A percentile compares a stretch with the other conserved stretches of the same genome.
phyloP scores from a whole-genome alignment of 2,888 invertebrate genomes.

The Epinotia nisella region DNA sequence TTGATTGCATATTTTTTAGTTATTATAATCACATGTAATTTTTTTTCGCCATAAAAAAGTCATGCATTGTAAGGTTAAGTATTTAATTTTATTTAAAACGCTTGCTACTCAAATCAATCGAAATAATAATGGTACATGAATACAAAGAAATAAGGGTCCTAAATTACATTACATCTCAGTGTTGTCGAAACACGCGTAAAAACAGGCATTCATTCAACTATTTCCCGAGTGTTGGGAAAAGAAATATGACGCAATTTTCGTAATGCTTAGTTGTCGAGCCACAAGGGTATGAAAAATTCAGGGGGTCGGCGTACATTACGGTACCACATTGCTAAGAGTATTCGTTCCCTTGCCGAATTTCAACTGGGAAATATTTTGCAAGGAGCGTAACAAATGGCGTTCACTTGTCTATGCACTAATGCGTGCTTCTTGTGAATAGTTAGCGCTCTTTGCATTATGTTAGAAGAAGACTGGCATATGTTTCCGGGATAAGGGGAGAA shows the following conservation, averaged over 20 bases:
- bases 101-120: not conserved
- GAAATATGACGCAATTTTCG: slow-evolving; percentile 84
- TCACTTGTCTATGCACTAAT: slow-evolving; percentile 51
- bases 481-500: not conserved
- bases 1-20: too few relatives aligned
- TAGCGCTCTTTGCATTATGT: slow-evolving; percentile 1
- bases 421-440: slow-evolving; percentile 27
- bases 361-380: slow-evolving; percentile 69
- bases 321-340: slow-evolving; percentile 77
- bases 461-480: not conserved
- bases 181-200: slow-evolving; percentile 59
- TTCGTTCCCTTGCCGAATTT: slow-evolving; percentile 74
- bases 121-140: not conserved
- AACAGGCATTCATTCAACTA: slow-evolving; percentile 75
- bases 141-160: slow-evolving; percentile 26
- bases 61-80: too few relatives aligned
- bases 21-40: too few relatives aligned
- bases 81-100: not conserved
- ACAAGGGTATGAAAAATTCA: slow-evolving; percentile 84
- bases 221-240: slow-evolving; percentile 76
- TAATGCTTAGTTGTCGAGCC: slow-evolving; percentile 84
- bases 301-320: slow-evolving; percentile 79
- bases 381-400: slow-evolving; percentile 62
- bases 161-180: slow-evolving; percentile 34
- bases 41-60: too few relatives aligned